Percentiles rank a stretch among this genome's conserved stretches.
Conservation (phyloP, 1,140 invertebrate species). For the Delia radicum region DNA sequence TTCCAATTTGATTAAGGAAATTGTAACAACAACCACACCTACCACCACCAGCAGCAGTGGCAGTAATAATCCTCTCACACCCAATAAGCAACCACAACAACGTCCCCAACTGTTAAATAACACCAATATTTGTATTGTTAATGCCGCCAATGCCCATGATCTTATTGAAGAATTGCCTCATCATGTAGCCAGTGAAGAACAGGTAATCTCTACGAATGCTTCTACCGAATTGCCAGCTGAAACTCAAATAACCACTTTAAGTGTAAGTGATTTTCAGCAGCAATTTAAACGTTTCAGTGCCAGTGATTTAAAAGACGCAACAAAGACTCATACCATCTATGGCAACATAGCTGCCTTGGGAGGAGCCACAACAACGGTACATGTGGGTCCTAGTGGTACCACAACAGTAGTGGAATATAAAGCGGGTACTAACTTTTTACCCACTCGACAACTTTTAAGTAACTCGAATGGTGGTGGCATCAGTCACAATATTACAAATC, state of each 20-base stretch:
- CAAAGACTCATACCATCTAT: conserved; percentile 15
- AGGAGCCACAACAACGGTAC: conserved; percentile 49
- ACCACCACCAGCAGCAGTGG: neutral
- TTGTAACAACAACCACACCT: conserved; percentile 36
- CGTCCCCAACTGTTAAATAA: conserved; percentile 9
- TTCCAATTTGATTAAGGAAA: conserved; percentile 83
- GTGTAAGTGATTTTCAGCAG: conserved; percentile 30
- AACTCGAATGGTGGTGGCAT: neutral
- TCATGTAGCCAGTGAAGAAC: conserved; percentile 29
- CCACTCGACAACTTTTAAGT: conserved; percentile 17
- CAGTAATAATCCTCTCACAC: neutral
- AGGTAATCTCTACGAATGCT: conserved; percentile 19
- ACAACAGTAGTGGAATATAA: conserved; percentile 54
- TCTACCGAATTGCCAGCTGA: conserved; percentile 17
- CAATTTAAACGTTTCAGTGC: conserved; percentile 28
- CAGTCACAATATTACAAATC: too few species aligned
- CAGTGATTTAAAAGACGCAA: neutral
- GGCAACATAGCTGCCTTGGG: conserved; percentile 27
- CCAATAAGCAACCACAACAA: neutral
- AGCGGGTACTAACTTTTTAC: conserved; percentile 37
- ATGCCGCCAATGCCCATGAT: conserved; percentile 32
- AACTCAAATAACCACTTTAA: conserved; percentile 29
- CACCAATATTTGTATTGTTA: conserved; percentile 39
- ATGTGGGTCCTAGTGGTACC: conserved; percentile 52
- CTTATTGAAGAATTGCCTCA: conserved; percentile 42